A percentile compares a stretch with the other conserved stretches of the same genome.
Evolutionary conservation across 1,140 invertebrate genomes (phyloP).

Genomic region (Yoshiicerus persimilis): DNA sequence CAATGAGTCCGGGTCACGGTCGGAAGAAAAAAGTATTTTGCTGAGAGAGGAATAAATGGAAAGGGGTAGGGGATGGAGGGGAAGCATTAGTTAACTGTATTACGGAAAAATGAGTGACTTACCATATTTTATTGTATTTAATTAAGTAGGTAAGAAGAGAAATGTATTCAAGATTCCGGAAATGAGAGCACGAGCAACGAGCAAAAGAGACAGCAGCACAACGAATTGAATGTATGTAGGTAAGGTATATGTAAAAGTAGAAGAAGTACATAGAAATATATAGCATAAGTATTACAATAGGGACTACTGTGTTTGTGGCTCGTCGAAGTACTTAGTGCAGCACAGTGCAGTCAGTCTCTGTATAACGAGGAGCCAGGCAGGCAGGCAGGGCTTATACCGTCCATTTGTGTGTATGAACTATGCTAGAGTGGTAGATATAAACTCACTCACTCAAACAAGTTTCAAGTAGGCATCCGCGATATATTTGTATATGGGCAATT

Average conservation of each 20-base stretch:
- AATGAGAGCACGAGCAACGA: slow-evolving; percentile 27
- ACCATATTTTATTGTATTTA: slow-evolving; percentile 21
- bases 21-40: not conserved
- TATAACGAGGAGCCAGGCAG: not conserved
- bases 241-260: not conserved
- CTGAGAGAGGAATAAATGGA: not conserved
- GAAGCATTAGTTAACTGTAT: not conserved
- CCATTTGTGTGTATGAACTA: no score
- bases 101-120: slow-evolving; percentile 12
- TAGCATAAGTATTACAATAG: not conserved
- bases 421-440: not conserved
- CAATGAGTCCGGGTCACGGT: not conserved
- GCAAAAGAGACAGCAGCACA: slow-evolving; percentile 10
- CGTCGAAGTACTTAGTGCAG: no score
- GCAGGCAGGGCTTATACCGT: not conserved
- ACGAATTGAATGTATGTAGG: not conserved
- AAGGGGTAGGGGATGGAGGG: not conserved
- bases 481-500: not conserved
- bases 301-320: no score
- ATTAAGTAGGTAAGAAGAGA: slow-evolving; percentile 26
- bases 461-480: no score
- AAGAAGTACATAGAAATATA: not conserved
- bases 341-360: not conserved
- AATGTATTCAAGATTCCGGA: slow-evolving; percentile 27
- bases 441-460: no score